Base-by-base conservation (phyloP, 2,888 invertebrate genomes). In the Brachyptera putata region DNA sequence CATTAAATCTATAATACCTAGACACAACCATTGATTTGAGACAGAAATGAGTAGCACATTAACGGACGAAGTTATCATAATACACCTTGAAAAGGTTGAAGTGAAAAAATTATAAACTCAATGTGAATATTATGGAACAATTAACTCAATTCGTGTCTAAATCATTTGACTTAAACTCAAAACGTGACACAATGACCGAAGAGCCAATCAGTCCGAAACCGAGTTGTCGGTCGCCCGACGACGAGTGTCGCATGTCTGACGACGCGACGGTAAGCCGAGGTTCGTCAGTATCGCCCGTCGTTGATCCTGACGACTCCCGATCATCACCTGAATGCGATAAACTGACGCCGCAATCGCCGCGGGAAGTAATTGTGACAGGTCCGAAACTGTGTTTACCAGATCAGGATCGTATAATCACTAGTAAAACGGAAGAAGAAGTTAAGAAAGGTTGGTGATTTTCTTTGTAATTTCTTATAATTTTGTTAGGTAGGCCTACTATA, bases 61-160 rank as follows among this genome's bases (percentile, higher is more conserved):
- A n/a, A n/a, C n/a, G n/a, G n/a, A n/a, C n/a, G n/a, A n/a, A n/a
- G n/a, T n/a, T n/a, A n/a, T n/a, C n/a, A n/a, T n/a, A n/a, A n/a
- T n/a, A n/a, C n/a, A n/a, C n/a, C n/a, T n/a, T n/a, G n/a, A n/a
- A n/a, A n/a, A n/a, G n/a, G n/a, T n/a, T n/a, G n/a, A n/a, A n/a
- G n/a, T n/a, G n/a, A n/a, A n/a, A n/a, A n/a, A n/a, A n/a, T n/a
- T n/a, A n/a, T n/a, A n/a, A n/a, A n/a, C n/a, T n/a, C n/a, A n/a
- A n/a, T n/a, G n/a, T n/a, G n/a, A n/a, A n/a, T n/a, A 24, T 41
- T 67, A 91, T 92, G 91, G 91, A 91, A 80, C 89, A 91, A 80
- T 83, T 92, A 76, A 89, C 91, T 72, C 89, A 91, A 80, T 91
- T 92, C 80, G 91, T 92, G 73, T 89, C 89, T 70, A 91, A 91